Conservation (phyloP, 2,888 invertebrate genomes). For the Urechis unicinctus region DNA sequence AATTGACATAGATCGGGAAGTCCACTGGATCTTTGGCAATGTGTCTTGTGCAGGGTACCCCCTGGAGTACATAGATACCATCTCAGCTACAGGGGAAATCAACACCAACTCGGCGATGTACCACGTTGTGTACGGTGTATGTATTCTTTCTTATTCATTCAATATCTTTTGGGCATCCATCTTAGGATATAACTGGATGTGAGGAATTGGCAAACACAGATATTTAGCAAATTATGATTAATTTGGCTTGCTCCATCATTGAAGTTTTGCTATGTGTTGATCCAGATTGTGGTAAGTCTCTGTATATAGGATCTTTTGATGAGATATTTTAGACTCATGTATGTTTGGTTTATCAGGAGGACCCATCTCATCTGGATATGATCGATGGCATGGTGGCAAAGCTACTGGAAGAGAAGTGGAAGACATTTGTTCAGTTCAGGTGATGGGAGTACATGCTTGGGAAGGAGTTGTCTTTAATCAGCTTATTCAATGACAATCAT, state of each 20-base stretch:
- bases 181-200: too few species aligned
- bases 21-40: constrained; percentile 93
- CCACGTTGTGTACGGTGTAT: constrained; percentile 89
- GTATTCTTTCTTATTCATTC: neutral
- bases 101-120: constrained; percentile 91
- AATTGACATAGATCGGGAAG: constrained; percentile 88
- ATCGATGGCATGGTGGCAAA: constrained; percentile 91
- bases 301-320: too few species aligned
- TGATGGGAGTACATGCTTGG: too few species aligned
- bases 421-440: constrained; percentile 70
- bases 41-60: constrained; percentile 97
- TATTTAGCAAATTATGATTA: too few species aligned
- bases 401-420: constrained; percentile 94
- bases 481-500: too few species aligned
- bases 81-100: constrained; percentile 66
- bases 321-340: neutral
- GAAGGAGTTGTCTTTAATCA: too few species aligned
- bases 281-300: too few species aligned
- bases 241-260: too few species aligned
- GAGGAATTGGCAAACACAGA: too few species aligned
- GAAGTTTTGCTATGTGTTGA: too few species aligned
- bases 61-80: constrained; percentile 88
- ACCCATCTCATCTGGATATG: constrained; percentile 87
- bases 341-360: constrained; percentile 61
- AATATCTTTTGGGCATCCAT: too few species aligned